Evolutionary conservation across 1,140 invertebrate genomes (phyloP), one percentile per base, ranked within the genome.

Genomic region (Dendroctonus valens): DNA sequence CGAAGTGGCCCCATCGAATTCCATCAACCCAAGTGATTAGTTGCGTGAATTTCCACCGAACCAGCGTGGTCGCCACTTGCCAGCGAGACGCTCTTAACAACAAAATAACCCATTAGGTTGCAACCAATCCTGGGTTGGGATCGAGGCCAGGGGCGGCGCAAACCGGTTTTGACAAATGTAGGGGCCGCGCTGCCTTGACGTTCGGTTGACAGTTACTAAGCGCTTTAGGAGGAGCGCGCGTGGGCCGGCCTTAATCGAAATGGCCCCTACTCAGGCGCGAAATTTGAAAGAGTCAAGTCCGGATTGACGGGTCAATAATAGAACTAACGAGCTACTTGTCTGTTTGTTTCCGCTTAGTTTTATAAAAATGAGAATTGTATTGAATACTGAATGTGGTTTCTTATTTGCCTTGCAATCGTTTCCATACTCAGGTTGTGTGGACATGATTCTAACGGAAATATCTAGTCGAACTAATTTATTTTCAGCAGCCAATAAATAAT

Each of bases 181-280:
- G 70, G 75, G 77, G 77, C 72, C 63, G 77, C 69, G 68, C 76
- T 64, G 62, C 66, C 69, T 74, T 75, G 77, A 77, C 76, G 72
- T 70, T 65, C 68, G 52, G 70, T 65, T 74, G 77, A 78, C 77
- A 76, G 73, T 49, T 71, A 78, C 77, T 73, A 78, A 78, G 75
- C 75, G 70, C 68, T 77, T 70, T 68, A 78, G 77, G 77, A 75
- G 77, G 76, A 76, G 77, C 75, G 60, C 52, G 59, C 57, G 65
- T 71, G 70, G 74, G 71, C 72, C 76, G 74, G 72, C 77, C 77
- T 73, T 73, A 74, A 77, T 72, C 73, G 69, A 74, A 74, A 78
- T 78, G 77, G 77, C 75, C 69, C 65, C 77, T 65, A 8, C 57
- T 60, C 42, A 51, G 64, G 77, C 76, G 76, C 71, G 72, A 76